Percentiles rank a stretch among this genome's conserved stretches.
Evolutionary conservation across 2,888 invertebrate species (phyloP).

Genomic region (Pteria penguin): DNA sequence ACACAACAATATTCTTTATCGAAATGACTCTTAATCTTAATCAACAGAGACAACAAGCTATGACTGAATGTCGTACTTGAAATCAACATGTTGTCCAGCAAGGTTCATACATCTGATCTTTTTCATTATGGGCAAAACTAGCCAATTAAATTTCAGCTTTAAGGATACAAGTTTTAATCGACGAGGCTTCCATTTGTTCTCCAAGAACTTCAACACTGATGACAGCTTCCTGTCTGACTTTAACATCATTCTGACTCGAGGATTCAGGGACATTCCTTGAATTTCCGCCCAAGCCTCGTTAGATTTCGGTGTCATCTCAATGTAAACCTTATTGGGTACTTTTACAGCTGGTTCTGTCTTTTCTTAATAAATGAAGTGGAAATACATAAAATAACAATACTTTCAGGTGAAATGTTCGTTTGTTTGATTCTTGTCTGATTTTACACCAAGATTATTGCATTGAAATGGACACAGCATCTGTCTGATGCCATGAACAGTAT

Average conservation of each 20-base stretch:
- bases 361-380: conserved; percentile 40
- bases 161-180: conserved; percentile 74
- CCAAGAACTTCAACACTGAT: conserved; percentile 87
- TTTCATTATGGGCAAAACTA: too few relatives aligned
- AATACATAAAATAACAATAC: background rate
- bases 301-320: conserved; percentile 88
- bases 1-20: too few relatives aligned
- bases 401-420: background rate
- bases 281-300: conserved; percentile 91
- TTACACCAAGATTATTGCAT: too few relatives aligned
- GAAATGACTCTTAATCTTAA: too few relatives aligned
- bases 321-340: conserved; percentile 88
- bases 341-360: conserved; percentile 81
- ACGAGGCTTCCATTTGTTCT: conserved; percentile 88
- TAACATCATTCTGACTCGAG: conserved; percentile 87
- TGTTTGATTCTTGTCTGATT: too few relatives aligned
- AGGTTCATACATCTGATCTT: too few relatives aligned
- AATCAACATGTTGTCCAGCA: too few relatives aligned
- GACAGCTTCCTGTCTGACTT: conserved; percentile 88
- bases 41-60: too few relatives aligned
- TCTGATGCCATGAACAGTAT: background rate
- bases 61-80: too few relatives aligned
- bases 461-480: too few relatives aligned
- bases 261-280: conserved; percentile 92
- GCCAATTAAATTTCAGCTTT: background rate